Evolutionary conservation across 2,113 vertebrate species (phyloP).

Genomic region (Lophius piscatorius): DNA sequence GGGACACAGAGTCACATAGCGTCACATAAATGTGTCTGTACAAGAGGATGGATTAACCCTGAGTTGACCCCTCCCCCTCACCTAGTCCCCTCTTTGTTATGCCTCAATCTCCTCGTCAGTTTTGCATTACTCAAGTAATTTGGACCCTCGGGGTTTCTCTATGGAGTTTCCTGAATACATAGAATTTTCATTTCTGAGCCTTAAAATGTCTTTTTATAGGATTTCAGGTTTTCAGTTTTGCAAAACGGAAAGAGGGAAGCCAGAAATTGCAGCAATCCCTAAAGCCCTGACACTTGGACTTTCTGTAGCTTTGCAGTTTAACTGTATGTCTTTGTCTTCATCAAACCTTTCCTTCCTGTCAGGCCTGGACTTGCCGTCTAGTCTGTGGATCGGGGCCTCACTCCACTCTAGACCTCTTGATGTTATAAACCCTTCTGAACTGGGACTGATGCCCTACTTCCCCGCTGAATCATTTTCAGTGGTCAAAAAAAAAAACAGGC

Average conservation of each 20-base stretch:
- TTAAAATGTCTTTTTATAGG: background rate
- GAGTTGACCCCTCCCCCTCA: background rate
- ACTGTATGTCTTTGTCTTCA: background rate
- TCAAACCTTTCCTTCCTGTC: background rate
- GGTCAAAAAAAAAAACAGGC: background rate
- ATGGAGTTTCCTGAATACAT: background rate
- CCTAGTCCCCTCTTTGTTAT: background rate
- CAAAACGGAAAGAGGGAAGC: background rate
- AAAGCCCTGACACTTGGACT: too few relatives aligned
- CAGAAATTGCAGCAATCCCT: background rate
- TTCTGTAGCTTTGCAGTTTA: background rate
- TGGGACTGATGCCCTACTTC: constrained; percentile 9
- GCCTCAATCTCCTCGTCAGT: background rate
- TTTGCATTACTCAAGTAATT: background rate
- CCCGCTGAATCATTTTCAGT: constrained; percentile 1
- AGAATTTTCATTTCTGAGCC: background rate
- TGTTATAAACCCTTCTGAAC: constrained; percentile 6
- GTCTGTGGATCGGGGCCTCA: background rate
- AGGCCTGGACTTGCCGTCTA: constrained; percentile 16
- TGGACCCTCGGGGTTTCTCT: background rate
- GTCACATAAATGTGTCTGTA: background rate
- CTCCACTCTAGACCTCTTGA: background rate
- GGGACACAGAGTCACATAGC: background rate
- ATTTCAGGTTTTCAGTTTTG: background rate
- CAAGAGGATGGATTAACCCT: background rate